A percentile compares a stretch with the other conserved stretches of the same genome.
These are phyloP conservation scores for Melanotaenia maccullochi DNA, from an alignment of 2,797 vertebrate genomes.

Conservation along the genomic window DNA sequence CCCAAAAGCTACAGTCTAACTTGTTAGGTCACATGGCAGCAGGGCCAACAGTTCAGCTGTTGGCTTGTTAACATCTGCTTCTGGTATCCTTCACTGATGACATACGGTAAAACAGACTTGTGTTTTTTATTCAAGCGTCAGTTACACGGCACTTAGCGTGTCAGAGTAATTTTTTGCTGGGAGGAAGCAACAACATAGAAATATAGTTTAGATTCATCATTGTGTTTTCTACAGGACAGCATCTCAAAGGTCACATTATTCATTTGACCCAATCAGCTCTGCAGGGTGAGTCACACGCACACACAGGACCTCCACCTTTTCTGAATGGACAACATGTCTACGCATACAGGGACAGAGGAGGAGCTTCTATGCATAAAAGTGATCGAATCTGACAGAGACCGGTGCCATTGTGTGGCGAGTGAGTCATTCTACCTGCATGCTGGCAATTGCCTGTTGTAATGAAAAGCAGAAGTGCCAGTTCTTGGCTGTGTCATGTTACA, in stretches of 20 bases:
- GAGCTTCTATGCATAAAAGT: conserved; percentile 15
- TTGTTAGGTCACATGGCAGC: conserved; percentile 56
- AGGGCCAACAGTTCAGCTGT: conserved; percentile 27
- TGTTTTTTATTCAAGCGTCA: conserved; percentile 17
- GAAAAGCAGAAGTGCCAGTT: conserved; percentile 64
- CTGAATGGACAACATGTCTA: conserved; percentile 47
- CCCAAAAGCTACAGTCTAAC: conserved; percentile 50
- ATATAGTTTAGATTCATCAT: conserved; percentile 27
- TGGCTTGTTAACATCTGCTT: conserved; percentile 23
- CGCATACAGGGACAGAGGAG: conserved; percentile 21
- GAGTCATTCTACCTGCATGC: conserved; percentile 60
- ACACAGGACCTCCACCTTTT: conserved; percentile 47
- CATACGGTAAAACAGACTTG: conserved; percentile 24
- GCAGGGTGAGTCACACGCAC: conserved; percentile 61
- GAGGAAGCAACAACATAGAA: conserved; percentile 14
- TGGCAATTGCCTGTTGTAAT: conserved; percentile 29
- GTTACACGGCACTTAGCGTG: conserved; percentile 22
- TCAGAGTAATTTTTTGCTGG: background rate
- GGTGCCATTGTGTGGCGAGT: conserved; percentile 21
- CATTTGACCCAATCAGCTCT: conserved; percentile 53
- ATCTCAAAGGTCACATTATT: conserved; percentile 66
- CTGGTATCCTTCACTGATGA: conserved; percentile 30
- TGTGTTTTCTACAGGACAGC: conserved; percentile 37
- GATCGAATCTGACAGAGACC: conserved; percentile 46
- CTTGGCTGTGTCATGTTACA: conserved; percentile 34